Percentiles rank a stretch among this genome's conserved stretches.
These are phyloP conservation scores for Papilio polyxenes DNA, from an alignment of 1,140 invertebrate species.

Conservation along the genomic window DNA sequence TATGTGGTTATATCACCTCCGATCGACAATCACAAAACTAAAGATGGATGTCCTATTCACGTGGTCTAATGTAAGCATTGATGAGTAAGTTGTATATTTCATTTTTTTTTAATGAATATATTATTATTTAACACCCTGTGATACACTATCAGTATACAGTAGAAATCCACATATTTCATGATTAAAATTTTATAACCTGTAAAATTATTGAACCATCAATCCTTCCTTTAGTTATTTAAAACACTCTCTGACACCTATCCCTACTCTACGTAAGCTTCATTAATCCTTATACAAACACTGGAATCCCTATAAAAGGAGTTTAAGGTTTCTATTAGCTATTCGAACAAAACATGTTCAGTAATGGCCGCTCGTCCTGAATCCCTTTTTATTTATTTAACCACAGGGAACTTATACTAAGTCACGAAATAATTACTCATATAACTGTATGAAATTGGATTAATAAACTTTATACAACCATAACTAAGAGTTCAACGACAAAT, in stretches of 20 bases:
- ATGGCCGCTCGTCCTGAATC: neutral
- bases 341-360: neutral
- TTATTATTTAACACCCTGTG: neutral
- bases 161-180: neutral
- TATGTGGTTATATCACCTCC: conserved; percentile 77
- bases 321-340: conserved; percentile 19
- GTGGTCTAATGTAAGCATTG: conserved; percentile 76
- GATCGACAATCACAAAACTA: conserved; percentile 64
- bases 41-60: conserved; percentile 76
- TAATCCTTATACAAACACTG: conserved; percentile 14
- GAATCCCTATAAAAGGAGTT: conserved; percentile 9
- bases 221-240: neutral
- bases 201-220: neutral
- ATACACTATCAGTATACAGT: too few relatives aligned
- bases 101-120: neutral
- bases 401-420: neutral
- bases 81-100: conserved; percentile 58
- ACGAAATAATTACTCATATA: neutral
- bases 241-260: neutral
- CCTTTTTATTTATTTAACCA: neutral
- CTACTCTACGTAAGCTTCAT: conserved; percentile 12
- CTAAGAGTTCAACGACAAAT: too few relatives aligned
- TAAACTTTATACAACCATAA: too few relatives aligned
- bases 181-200: neutral
- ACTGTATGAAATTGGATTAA: too few relatives aligned